Conservation (phyloP, 2,888 invertebrate genomes). For the Chironomus riparius region DNA sequence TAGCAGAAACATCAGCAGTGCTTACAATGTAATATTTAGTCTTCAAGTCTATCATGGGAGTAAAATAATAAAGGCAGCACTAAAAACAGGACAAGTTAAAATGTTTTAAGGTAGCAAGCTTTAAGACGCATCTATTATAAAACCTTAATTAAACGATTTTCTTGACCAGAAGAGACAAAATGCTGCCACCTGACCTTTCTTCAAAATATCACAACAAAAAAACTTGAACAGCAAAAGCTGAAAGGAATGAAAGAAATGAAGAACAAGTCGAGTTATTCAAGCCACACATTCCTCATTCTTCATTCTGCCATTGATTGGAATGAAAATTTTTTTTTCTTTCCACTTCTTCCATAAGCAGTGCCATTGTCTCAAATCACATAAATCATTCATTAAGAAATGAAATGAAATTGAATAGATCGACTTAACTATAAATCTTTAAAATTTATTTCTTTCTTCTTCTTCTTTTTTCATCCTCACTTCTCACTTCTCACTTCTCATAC, state of each 20-base stretch:
- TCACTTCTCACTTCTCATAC: too few relatives aligned
- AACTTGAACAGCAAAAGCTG: neutral
- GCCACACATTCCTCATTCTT: neutral
- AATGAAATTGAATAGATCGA: constrained; percentile 41
- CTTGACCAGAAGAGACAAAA: neutral
- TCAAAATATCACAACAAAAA: neutral
- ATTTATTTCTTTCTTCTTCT: constrained; percentile 5
- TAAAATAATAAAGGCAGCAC: neutral
- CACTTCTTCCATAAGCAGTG: neutral
- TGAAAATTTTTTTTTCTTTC: neutral
- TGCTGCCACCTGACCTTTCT: too few relatives aligned
- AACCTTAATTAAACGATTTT: too few relatives aligned
- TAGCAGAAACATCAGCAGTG: too few relatives aligned
- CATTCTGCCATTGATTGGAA: neutral
- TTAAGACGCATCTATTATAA: too few relatives aligned
- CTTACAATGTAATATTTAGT: neutral
- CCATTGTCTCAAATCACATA: constrained; percentile 34
- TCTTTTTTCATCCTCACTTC: neutral
- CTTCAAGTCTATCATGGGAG: neutral
- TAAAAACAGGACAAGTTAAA: neutral
- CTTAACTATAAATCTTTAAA: constrained; percentile 44
- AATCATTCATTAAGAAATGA: constrained; percentile 45
- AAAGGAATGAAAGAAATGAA: neutral
- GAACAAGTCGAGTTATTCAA: neutral
- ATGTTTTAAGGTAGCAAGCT: neutral